A percentile compares a stretch with the other conserved stretches of the same genome.
Conservation (phyloP, 2,888 invertebrate species). For the Drosophila anomalata region DNA sequence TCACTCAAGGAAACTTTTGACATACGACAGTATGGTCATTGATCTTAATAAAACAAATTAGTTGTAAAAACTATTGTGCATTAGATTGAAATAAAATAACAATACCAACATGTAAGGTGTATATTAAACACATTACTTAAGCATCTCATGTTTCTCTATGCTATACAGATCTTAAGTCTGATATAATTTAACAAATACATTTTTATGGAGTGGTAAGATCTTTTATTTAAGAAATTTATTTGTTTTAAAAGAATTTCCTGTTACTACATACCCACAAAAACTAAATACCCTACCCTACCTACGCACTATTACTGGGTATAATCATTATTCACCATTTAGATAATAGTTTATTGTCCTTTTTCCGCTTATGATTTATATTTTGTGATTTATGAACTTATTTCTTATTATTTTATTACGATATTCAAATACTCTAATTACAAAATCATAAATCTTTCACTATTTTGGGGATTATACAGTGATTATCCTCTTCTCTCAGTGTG, state of each 20-base stretch:
- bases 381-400: neutral
- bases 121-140: neutral
- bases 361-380: neutral
- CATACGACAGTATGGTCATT: neutral
- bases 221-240: too few species aligned
- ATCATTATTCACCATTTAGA: neutral
- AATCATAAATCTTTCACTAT: neutral
- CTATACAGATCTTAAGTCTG: too few species aligned
- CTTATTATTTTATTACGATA: neutral
- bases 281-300: neutral
- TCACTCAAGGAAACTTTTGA: neutral
- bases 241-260: too few species aligned
- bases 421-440: neutral
- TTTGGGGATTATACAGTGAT: neutral
- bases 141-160: too few species aligned
- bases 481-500: conserved; percentile 6
- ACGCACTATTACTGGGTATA: neutral
- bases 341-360: neutral
- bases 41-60: conserved; percentile 2
- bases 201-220: too few species aligned
- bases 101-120: neutral
- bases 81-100: neutral
- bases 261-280: neutral
- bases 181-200: too few species aligned
- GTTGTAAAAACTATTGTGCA: neutral